These are phyloP conservation scores for Epinotia demarniana DNA, from an alignment of 2,888 invertebrate species.

Conservation along the genomic window DNA sequence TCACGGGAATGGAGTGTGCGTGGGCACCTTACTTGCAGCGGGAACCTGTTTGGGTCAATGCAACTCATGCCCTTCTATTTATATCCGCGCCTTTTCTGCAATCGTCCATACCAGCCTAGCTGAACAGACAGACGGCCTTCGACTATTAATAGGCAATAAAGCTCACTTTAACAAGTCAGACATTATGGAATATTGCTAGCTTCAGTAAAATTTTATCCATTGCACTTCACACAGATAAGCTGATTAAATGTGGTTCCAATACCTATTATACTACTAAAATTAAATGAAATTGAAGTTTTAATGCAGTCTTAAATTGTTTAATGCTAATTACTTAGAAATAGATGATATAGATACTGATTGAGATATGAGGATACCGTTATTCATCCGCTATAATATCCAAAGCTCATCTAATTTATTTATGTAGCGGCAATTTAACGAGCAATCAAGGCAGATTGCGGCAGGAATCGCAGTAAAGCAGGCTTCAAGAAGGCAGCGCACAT, in stretches of 20 bases:
- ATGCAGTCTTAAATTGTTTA: neutral
- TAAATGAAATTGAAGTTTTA: neutral
- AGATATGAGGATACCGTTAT: slow-evolving; percentile 8
- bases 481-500: slow-evolving; percentile 53
- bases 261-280: neutral
- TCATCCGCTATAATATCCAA: slow-evolving; percentile 3
- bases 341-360: neutral
- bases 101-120: slow-evolving; percentile 58
- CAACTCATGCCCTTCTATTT: slow-evolving; percentile 78
- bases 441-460: slow-evolving; percentile 46
- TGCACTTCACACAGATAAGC: neutral
- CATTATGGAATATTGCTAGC: neutral
- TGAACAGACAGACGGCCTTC: slow-evolving; percentile 59
- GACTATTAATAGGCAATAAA: slow-evolving; percentile 62
- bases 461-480: slow-evolving; percentile 55
- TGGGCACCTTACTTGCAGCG: slow-evolving; percentile 71
- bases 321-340: neutral
- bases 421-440: slow-evolving; percentile 49
- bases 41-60: slow-evolving; percentile 81
- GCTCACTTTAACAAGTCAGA: slow-evolving; percentile 47
- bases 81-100: slow-evolving; percentile 71
- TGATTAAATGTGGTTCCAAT: neutral
- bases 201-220: neutral
- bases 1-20: slow-evolving; percentile 70
- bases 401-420: slow-evolving; percentile 41